Evolutionary conservation across 2,888 invertebrate genomes (phyloP), one percentile per base, ranked within the genome.

Genomic region (Campopleginae sp.): DNA sequence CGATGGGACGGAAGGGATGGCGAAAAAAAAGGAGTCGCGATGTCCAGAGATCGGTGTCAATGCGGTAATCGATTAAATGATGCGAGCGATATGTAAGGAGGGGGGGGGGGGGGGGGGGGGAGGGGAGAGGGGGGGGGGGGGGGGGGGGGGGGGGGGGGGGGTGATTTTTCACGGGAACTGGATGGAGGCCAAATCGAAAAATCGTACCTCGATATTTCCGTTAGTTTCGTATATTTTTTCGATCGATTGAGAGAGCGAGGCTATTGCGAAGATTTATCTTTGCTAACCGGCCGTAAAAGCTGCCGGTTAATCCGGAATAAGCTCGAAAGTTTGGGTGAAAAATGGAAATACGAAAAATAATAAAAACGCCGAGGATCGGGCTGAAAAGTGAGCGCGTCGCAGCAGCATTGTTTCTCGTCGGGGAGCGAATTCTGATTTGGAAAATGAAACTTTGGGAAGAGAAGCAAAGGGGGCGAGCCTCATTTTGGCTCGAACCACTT

Each of bases 11-110:
- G 61, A 27, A 46, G 17, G 7, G 44, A n/a, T 51, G 33, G 27
- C n/a, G 14, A 51, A 17, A 27, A 48, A 48, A 44, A 31, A 27
- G 14, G 23, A 46, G 48, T 23, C 3, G 14, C 23, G 33, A 63
- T 33, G 38, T 33, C 12, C 17, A 33, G 42, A 80, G 8, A 42
- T 46, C 33, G 54, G 66, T 79, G 76, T 58, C 48, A 46, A 85
- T 80, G 82, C 38, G 80, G 79, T 85, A 75, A 85, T 83, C 65
- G 85, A 82, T 86, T 80, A 76, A 85, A 85, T 80, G 71, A 85
- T 81, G 63, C 70, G 74, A 8, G 51, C 68, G 23, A 54, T 66
- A 63, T 54, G 10, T 8, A 38, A 10, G 48, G 48, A 19, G 51
- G 31, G n/a, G 31, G 31, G 19, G 38, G 3, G n/a, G 19, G 38